A percentile compares a stretch with the other conserved stretches of the same genome.
phyloP scores from a whole-genome alignment of 2,113 vertebrate species.

The Arvicanthis niloticus region DNA sequence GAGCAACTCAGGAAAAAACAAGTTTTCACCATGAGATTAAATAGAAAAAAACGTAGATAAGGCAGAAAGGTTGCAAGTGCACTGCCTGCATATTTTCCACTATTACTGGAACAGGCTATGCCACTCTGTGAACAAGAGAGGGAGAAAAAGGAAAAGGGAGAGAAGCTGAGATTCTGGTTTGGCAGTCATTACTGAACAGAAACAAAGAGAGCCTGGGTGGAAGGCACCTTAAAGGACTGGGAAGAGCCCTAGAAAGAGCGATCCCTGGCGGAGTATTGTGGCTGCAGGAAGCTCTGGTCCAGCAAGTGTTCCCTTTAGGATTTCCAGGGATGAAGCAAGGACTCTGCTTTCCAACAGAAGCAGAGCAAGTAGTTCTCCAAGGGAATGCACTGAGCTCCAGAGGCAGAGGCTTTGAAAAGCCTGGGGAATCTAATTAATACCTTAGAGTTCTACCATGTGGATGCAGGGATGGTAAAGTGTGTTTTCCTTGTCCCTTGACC shows the following conservation, averaged over 20 bases:
- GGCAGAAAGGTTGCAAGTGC: neutral
- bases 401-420: neutral
- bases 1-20: neutral
- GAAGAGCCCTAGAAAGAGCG: neutral
- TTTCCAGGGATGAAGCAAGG: neutral
- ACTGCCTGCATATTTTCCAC: neutral
- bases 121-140: neutral
- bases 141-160: neutral
- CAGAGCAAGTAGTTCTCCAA: neutral
- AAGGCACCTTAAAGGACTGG: neutral
- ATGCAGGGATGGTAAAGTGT: neutral
- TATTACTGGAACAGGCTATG: neutral
- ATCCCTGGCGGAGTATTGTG: neutral
- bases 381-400: neutral
- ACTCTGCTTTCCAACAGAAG: neutral
- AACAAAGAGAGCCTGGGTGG: neutral
- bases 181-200: neutral
- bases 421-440: neutral
- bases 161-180: neutral
- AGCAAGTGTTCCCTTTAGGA: neutral
- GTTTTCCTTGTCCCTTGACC: neutral
- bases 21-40: conserved; percentile 2
- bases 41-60: neutral
- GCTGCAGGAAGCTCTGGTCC: neutral
- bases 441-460: neutral